Evolutionary conservation across 2,113 vertebrate species (phyloP).

Genomic region (Colius striatus): DNA sequence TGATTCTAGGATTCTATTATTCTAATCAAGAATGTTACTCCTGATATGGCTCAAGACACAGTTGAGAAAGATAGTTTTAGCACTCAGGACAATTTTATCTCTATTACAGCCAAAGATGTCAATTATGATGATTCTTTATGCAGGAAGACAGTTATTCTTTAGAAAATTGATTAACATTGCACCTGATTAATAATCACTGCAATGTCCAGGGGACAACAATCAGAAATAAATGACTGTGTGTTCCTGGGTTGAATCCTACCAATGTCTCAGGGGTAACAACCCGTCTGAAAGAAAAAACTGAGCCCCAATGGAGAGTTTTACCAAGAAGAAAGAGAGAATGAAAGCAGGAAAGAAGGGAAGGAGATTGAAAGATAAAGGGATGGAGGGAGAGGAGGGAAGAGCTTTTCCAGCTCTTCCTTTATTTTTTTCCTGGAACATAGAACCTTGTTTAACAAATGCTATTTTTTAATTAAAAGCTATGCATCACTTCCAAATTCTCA

Average conservation of each 20-base stretch:
- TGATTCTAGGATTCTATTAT: no score
- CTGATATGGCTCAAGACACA: neutral
- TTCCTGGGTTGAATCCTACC: neutral
- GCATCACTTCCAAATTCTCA: neutral
- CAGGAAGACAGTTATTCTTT: conserved; percentile 12
- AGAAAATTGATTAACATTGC: neutral
- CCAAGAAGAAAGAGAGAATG: neutral
- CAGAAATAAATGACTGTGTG: neutral
- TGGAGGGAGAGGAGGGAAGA: neutral
- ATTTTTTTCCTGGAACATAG: neutral
- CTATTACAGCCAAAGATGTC: neutral
- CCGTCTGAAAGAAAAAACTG: neutral
- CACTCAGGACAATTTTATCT: neutral
- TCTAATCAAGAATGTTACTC: neutral
- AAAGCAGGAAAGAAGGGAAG: neutral
- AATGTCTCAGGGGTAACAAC: neutral
- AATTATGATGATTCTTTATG: neutral
- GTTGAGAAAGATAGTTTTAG: neutral
- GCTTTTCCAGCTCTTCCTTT: neutral
- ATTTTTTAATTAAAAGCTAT: neutral
- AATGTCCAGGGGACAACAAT: neutral
- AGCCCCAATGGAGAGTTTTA: neutral
- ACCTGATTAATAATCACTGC: neutral
- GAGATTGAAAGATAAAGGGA: neutral
- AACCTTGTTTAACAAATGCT: neutral